Conservation (phyloP, 2,113 vertebrate species). For the Ibidorhyncha struthersii region DNA sequence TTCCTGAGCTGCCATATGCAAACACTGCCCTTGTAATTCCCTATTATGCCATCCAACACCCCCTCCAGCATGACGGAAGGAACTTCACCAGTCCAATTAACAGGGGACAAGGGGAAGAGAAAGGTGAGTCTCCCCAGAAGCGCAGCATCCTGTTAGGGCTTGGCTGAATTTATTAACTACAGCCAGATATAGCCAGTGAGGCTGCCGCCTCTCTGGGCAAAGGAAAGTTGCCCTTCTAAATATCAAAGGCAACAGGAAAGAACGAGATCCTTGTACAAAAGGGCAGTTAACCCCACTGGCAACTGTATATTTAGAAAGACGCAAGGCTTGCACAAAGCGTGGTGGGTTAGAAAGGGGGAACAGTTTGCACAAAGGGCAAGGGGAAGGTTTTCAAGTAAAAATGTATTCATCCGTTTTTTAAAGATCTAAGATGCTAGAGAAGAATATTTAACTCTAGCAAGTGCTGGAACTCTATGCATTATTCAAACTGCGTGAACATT, state of each 20-base stretch:
- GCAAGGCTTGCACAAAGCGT: not conserved
- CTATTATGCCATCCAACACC: not conserved
- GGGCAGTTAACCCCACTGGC: not conserved
- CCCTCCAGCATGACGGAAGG: not conserved
- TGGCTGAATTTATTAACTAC: not conserved
- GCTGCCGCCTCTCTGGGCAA: not conserved
- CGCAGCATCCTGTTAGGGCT: not conserved
- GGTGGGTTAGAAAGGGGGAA: not conserved
- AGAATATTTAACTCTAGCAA: not conserved
- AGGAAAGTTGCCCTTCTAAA: not conserved
- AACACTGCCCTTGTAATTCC: not conserved
- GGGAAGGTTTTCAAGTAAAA: not conserved
- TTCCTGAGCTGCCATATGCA: rapidly evolving
- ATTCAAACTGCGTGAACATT: not conserved
- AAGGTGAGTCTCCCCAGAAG: not conserved
- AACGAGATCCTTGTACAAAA: not conserved
- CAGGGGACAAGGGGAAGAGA: not conserved
- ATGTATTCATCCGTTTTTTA: not conserved
- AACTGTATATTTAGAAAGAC: not conserved
- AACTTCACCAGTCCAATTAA: not conserved
- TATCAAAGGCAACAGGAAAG: not conserved
- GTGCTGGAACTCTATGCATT: not conserved
- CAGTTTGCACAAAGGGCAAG: not conserved
- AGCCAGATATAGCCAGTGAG: not conserved
- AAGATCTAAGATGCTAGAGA: not conserved